A percentile compares a stretch with the other conserved stretches of the same genome.
Evolutionary conservation across 2,113 vertebrate genomes (phyloP).

Genomic region (Ceuthmochares aereus): DNA sequence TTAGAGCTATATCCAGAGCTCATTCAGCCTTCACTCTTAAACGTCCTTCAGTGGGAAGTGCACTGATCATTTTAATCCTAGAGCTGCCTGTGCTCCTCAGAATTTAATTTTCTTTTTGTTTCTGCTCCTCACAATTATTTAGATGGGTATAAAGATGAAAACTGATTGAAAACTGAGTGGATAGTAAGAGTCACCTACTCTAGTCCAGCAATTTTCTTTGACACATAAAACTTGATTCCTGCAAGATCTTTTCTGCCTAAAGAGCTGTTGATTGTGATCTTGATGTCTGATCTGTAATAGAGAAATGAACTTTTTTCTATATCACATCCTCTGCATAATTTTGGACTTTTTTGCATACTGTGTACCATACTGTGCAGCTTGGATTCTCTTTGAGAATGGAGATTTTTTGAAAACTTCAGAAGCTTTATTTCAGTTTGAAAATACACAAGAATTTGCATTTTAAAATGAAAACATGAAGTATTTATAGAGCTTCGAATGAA

Average conservation of each 20-base stretch:
- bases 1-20: neutral
- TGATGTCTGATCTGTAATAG: neutral
- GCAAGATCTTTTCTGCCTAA: neutral
- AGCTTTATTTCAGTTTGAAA: neutral
- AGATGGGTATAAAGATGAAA: neutral
- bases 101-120: neutral
- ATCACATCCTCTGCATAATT: neutral
- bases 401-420: neutral
- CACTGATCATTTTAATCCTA: neutral
- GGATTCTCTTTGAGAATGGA: neutral
- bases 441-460: neutral
- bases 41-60: neutral
- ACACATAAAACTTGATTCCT: neutral
- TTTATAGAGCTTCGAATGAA: neutral
- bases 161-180: no score
- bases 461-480: neutral
- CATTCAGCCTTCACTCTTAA: neutral
- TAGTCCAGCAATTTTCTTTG: no score
- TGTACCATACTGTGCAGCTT: neutral
- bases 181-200: neutral
- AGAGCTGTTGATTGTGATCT: neutral
- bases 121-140: neutral
- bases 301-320: neutral
- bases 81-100: neutral
- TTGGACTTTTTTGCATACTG: neutral